phyloP scores from a whole-genome alignment of 53 echinoderm and acorn worm species.

The Pentamera pediparva region DNA sequence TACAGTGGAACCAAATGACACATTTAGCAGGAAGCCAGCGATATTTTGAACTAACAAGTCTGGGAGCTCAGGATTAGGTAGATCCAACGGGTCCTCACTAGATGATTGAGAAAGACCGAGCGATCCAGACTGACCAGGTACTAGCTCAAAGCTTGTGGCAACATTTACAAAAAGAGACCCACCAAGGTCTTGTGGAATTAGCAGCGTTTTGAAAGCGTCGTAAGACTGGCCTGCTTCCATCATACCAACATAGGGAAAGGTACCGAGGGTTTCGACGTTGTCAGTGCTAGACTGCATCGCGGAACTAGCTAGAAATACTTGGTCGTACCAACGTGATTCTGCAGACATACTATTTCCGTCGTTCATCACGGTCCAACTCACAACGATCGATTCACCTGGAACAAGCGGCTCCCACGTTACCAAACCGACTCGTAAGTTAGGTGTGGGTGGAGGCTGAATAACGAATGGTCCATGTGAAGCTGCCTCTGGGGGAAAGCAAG shows the following conservation, averaged over 20 bases:
- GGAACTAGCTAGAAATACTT: background rate
- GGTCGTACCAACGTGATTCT: conserved; percentile 9
- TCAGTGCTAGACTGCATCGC: background rate
- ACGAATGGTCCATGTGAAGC: background rate
- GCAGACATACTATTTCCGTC: conserved; percentile 24
- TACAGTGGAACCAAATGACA: conserved; percentile 1
- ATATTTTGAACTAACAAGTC: background rate
- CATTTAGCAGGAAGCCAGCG: background rate
- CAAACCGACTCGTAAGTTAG: background rate
- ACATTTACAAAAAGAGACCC: background rate
- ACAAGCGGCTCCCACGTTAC: background rate
- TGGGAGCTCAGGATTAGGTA: background rate
- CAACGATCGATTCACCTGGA: background rate
- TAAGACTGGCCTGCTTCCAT: conserved; percentile 24
- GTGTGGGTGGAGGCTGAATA: conserved; percentile 8
- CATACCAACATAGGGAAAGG: conserved; percentile 1
- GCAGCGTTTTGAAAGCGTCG: background rate
- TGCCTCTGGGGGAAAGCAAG: background rate
- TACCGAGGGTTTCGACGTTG: background rate
- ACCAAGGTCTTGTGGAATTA: background rate
- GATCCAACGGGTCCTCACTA: background rate
- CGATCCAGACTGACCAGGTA: background rate
- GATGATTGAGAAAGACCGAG: background rate
- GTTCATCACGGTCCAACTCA: conserved; percentile 25
- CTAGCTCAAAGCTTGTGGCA: background rate